phyloP scores from a whole-genome alignment of 2,113 vertebrate species.

The Ploceus nigricollis region DNA sequence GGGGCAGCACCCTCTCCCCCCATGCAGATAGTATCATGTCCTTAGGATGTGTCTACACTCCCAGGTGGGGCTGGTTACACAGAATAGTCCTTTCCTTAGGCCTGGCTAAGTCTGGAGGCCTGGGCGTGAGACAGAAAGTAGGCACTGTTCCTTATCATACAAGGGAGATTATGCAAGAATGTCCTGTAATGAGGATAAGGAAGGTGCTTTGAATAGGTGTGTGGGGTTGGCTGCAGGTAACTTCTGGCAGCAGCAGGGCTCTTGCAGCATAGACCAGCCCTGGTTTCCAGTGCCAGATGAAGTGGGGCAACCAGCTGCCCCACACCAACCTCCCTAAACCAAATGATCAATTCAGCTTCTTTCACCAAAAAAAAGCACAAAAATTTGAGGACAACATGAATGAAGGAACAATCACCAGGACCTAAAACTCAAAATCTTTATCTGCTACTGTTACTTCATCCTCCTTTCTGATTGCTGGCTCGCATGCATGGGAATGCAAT shows the following conservation, averaged over 20 bases:
- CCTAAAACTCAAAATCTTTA: background rate
- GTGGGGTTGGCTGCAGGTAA: slow-evolving; percentile 7
- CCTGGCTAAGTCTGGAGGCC: slow-evolving; percentile 21
- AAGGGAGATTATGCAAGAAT: slow-evolving; percentile 22
- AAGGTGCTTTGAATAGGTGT: slow-evolving; percentile 19
- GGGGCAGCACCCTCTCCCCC: background rate
- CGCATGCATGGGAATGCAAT: background rate
- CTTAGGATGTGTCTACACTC: slow-evolving; percentile 27
- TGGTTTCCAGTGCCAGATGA: background rate
- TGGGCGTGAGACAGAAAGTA: slow-evolving; percentile 29
- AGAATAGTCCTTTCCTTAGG: slow-evolving; percentile 35
- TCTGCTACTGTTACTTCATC: background rate
- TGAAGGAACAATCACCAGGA: background rate
- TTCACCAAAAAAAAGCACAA: background rate
- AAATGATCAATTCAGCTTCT: background rate
- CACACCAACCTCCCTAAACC: background rate
- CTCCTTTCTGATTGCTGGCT: background rate
- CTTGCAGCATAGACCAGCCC: background rate
- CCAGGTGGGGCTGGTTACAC: background rate
- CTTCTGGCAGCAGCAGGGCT: background rate
- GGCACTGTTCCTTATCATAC: slow-evolving; percentile 14
- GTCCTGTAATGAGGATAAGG: background rate
- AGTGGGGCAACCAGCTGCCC: background rate
- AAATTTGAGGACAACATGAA: background rate
- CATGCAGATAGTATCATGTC: background rate